Conservation (phyloP, 2,797 vertebrate species). For the Aphelocoma californica region DNA sequence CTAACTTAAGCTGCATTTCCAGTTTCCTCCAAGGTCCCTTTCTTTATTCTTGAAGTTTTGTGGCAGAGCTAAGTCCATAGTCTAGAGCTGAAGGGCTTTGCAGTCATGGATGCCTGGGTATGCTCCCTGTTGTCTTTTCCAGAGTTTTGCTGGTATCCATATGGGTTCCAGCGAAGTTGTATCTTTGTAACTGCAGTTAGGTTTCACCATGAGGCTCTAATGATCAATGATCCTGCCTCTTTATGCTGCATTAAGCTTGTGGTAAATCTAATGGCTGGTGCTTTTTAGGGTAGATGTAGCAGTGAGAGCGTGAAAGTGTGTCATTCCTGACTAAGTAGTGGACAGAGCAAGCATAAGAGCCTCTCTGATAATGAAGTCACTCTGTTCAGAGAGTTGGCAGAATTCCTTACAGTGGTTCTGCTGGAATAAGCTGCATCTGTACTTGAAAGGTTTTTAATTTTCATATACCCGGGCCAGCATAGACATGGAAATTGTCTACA, state of each 20-base stretch:
- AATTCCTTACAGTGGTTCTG: background rate
- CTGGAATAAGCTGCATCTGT: background rate
- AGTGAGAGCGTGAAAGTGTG: background rate
- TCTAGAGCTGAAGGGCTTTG: background rate
- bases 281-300: background rate
- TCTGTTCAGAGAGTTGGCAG: background rate
- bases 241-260: background rate
- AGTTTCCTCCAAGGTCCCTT: background rate
- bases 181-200: background rate
- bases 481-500: background rate
- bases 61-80: background rate
- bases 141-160: background rate
- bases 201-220: background rate
- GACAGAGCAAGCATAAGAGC: background rate
- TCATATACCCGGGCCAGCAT: rapidly evolving
- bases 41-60: background rate
- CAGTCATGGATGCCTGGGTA: rapidly evolving
- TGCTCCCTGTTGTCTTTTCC: background rate
- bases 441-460: background rate
- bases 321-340: background rate
- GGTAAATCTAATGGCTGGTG: background rate
- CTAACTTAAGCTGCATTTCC: background rate
- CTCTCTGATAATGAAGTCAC: background rate
- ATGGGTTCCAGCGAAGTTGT: background rate
- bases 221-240: background rate